Base-by-base conservation (phyloP, 2,113 vertebrate species). In the Oncorhynchus kisutch region DNA sequence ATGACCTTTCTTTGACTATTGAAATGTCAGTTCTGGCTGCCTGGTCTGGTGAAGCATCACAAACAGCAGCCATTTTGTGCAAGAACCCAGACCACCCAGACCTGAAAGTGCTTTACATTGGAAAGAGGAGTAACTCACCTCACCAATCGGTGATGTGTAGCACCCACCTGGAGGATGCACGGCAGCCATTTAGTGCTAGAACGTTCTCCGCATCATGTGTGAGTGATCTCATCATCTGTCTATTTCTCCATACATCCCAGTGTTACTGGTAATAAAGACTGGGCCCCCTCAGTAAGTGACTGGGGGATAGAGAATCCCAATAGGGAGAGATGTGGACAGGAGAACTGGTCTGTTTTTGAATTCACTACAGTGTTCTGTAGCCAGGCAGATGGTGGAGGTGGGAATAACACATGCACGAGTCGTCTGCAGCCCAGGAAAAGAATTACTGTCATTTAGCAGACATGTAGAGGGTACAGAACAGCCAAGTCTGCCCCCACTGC, bases 361-460 rank as follows among this genome's bases (percentile, higher is more conserved):
- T 80, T 66, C 83, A 59, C 82, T 71, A 81, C 45, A 3, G 72
- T 77, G 39, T 45, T 57, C 14, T 5, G 14, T 85, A 12, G 76
- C 85, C 75, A 54, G 75, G 87, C 91, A 91, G 88, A 91, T 91
- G 91, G 87, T 87, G 89, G 84, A 89, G 86, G 90, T 86, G 87
- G 85, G 88, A 88, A 91, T 92, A 91, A 92, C 91, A 92, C 90
- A 92, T 92, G 96, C 96, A 98, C 98, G 96, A 99, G 95, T 96
- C 94, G 96, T 96, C 97, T 84, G 93, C 96, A 98, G 97, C 96
- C 96, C 96, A 96, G 94, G 86, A 98, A 98, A 99, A 98, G 97
- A 98, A 99, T 99, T 98, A 98, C 96, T 97, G 96, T 97, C 96
- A 99, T 98, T 98, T 92, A 92, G 89, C 89, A 92, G 91, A 91